Conservation (phyloP, 1,140 invertebrate genomes). For the Chrysopa pallens region DNA sequence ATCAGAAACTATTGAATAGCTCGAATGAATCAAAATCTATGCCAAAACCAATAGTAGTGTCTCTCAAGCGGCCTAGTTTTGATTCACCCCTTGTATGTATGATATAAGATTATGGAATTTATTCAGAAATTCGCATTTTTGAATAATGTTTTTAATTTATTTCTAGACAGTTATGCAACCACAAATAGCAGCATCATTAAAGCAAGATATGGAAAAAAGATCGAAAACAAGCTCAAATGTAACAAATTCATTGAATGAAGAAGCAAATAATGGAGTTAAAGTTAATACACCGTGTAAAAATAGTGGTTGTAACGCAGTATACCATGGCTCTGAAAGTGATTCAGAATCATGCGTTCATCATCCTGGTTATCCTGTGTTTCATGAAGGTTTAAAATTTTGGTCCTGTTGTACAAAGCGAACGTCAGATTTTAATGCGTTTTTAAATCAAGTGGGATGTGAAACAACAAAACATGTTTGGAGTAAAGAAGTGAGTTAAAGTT, state of each 20-base stretch:
- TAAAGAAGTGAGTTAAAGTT: conserved; percentile 46
- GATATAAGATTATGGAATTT: too few species aligned
- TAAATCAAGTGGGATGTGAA: conserved; percentile 74
- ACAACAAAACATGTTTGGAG: conserved; percentile 74
- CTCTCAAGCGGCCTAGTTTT: conserved; percentile 45
- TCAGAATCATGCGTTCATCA: conserved; percentile 60
- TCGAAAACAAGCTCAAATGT: not conserved
- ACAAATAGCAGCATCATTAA: conserved; percentile 35
- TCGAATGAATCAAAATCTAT: conserved; percentile 11
- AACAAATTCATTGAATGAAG: too few species aligned
- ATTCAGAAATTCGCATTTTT: not conserved
- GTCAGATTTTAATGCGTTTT: conserved; percentile 80
- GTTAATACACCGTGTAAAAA: conserved; percentile 82
- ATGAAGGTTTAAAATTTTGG: conserved; percentile 98
- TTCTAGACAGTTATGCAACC: conserved; percentile 27
- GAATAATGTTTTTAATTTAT: not conserved
- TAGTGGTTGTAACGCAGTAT: conserved; percentile 59
- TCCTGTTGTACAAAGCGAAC: conserved; percentile 89
- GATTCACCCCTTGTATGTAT: conserved; percentile 30
- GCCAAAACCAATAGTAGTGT: not conserved
- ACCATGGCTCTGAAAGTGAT: conserved; percentile 47
- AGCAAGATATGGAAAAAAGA: conserved; percentile 26
- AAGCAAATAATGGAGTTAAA: conserved; percentile 16
- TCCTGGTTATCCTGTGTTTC: conserved; percentile 83
- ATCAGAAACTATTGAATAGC: conserved; percentile 32